Base-by-base conservation (phyloP, 2,888 invertebrate species). In the Brenthis ino region DNA sequence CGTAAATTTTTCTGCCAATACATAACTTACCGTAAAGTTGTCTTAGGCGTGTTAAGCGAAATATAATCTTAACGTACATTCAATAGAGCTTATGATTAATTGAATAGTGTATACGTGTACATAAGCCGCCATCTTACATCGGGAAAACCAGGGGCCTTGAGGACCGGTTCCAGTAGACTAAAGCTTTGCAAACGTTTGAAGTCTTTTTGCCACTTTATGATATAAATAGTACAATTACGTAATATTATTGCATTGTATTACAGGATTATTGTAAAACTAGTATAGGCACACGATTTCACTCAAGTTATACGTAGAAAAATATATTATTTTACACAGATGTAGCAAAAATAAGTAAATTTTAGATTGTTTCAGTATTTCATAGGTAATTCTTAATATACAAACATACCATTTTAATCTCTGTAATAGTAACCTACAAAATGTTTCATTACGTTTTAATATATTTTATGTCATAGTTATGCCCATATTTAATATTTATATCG, bases 111-210 rank as follows among this genome's bases (percentile, higher is more conserved):
- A n/a, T 51, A 8, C 20, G 54, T 54, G 64, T 69, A 67, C 75
- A 77, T 80, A 76, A 78, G 76, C 81, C 76, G 85, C 85, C 85
- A 85, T 86, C 78, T 88, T 84, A 86, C 80, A 77, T 80, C 82
- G 89, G 92, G 87, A 91, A 92, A 92, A 85, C 92, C 92, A 65
- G 75, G 80, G 85, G 82, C 91, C 91, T 92, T 91, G 91, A 85
- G 77, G 85, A 91, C 91, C 89, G 88, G 92, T 91, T 86, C 80
- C 81, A 63, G 16, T 63, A 53, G 63, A 63, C 53, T 63, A 53
- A 53, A 77, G 80, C 78, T 78, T 77, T 75, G 69, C 72, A 53
- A 64, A 67, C 43, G 66, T 20, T 67, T 28, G 64, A 72, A 65
- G 61, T 20, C 51, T 14, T 16, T 8, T 63, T 63, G 48, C 58